A percentile compares a stretch with the other conserved stretches of the same genome.
Evolutionary conservation across 2,888 invertebrate species (phyloP).

Genomic region (Aricia artaxerxes): DNA sequence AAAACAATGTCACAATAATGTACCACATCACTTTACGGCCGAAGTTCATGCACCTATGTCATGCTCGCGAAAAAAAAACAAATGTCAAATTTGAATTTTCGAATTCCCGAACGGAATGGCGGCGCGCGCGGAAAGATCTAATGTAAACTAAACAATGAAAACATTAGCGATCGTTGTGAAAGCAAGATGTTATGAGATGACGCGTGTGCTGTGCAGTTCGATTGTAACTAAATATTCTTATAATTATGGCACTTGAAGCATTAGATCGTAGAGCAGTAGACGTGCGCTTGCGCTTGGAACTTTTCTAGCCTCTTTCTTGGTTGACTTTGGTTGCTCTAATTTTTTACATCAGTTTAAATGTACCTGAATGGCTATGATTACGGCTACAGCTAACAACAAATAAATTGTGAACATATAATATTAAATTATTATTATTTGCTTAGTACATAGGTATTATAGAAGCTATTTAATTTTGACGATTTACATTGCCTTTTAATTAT

Average conservation of each 20-base stretch:
- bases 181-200: conserved; percentile 53
- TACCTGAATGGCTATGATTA: no score
- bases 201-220: conserved; percentile 49
- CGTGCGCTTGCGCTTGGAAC: background rate
- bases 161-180: conserved; percentile 52
- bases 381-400: no score
- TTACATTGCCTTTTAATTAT: no score
- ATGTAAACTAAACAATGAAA: conserved; percentile 44
- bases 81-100: conserved; percentile 35
- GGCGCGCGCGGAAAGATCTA: conserved; percentile 32
- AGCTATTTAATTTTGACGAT: no score
- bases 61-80: conserved; percentile 42
- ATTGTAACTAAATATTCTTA: conserved; percentile 48
- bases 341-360: background rate
- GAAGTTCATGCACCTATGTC: conserved; percentile 41
- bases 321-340: conserved; percentile 9
- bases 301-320: background rate
- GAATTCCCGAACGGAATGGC: background rate
- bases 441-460: no score
- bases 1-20: conserved; percentile 64
- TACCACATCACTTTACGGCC: conserved; percentile 63
- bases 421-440: no score
- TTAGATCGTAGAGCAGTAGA: conserved; percentile 26
- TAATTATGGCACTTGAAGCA: conserved; percentile 38
- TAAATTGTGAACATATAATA: no score